phyloP scores from a whole-genome alignment of 1,140 invertebrate genomes.

The Formica exsecta region DNA sequence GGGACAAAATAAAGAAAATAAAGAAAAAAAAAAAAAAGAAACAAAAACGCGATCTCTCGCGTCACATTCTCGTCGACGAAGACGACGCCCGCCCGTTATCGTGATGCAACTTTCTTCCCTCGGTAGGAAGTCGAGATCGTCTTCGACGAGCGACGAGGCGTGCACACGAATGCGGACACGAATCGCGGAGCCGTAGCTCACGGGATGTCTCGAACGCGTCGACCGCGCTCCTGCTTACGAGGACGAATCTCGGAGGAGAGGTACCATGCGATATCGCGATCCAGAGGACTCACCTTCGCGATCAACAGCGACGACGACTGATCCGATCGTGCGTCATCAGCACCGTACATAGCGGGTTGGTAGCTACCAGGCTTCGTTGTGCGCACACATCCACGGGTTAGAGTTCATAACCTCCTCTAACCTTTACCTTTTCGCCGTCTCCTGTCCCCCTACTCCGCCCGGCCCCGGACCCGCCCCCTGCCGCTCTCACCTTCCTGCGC shows the following conservation, averaged over 20 bases:
- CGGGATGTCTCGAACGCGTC: too few relatives aligned
- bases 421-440: conserved; percentile 78
- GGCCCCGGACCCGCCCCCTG: conserved; percentile 23
- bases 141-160: not conserved
- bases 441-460: conserved; percentile 39
- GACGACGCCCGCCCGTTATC: not conserved
- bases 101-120: not conserved
- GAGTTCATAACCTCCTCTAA: conserved; percentile 81
- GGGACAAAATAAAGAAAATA: too few relatives aligned
- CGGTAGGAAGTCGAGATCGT: not conserved
- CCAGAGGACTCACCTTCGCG: conserved; percentile 72
- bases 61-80: conserved; percentile 2
- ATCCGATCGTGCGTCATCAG: conserved; percentile 72
- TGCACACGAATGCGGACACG: not conserved
- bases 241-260: not conserved
- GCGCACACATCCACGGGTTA: conserved; percentile 72
- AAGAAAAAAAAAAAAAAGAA: not conserved
- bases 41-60: not conserved
- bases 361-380: conserved; percentile 69
- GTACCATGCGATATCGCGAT: not conserved
- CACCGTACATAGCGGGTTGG: conserved; percentile 68
- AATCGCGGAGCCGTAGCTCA: too few relatives aligned
- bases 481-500: conserved; percentile 52
- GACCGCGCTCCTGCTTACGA: not conserved
- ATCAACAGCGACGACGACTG: conserved; percentile 67